Evolutionary conservation across 1,140 invertebrate species (phyloP).

Genomic region (Aphelinus atriplicis): DNA sequence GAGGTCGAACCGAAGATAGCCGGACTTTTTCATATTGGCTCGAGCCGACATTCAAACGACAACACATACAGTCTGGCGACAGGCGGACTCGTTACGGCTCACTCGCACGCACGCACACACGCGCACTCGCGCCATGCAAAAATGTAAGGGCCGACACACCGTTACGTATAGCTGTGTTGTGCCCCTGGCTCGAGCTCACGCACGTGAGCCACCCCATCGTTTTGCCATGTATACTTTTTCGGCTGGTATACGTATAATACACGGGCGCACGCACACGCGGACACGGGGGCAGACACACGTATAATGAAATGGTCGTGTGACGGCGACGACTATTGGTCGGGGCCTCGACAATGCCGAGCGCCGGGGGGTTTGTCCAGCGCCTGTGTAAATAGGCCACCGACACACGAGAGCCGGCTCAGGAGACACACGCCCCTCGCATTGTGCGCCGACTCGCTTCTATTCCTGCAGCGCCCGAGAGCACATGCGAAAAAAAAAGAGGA

Average conservation of each 20-base stretch:
- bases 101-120: too few relatives aligned
- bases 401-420: constrained; percentile 8
- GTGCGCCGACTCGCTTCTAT: not conserved
- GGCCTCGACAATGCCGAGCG: constrained; percentile 46
- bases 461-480: constrained; percentile 1
- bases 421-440: constrained; percentile 26
- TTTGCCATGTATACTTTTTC: constrained; percentile 10
- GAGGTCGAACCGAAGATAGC: constrained; percentile 42
- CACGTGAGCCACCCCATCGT: constrained; percentile 6
- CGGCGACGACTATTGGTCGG: constrained; percentile 6
- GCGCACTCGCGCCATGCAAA: constrained; percentile 3
- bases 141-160: not conserved
- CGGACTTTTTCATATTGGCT: constrained; percentile 36
- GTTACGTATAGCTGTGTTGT: too few relatives aligned
- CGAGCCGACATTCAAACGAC: constrained; percentile 28
- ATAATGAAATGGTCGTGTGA: too few relatives aligned
- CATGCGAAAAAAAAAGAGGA: not conserved
- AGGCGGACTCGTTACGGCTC: too few relatives aligned
- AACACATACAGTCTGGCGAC: not conserved
- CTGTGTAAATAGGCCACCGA: constrained; percentile 60
- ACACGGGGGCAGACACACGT: too few relatives aligned
- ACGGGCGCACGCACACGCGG: too few relatives aligned
- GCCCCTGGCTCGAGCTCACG: too few relatives aligned
- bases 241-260: too few relatives aligned
- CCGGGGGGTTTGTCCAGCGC: constrained; percentile 53